These are phyloP conservation scores for Netelia fuscicornis DNA, from an alignment of 2,888 invertebrate species.

Conservation along the genomic window DNA sequence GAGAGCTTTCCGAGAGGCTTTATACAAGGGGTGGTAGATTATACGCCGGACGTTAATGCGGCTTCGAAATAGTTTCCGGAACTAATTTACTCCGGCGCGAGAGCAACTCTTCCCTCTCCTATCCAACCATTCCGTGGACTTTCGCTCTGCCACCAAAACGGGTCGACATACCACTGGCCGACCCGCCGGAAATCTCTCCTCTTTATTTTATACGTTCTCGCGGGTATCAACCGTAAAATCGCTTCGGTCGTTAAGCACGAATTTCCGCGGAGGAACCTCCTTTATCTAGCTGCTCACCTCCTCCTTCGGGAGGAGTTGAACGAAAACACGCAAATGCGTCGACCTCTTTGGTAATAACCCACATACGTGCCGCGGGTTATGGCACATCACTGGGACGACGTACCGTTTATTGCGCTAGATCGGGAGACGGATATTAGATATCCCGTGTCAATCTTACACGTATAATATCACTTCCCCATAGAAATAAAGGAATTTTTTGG, in stretches of 20 bases:
- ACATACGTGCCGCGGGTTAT: background rate
- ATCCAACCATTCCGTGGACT: background rate
- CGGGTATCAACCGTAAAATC: conserved; percentile 71
- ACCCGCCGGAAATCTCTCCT: conserved; percentile 51
- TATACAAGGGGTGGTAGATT: conserved; percentile 68
- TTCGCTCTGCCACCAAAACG: background rate
- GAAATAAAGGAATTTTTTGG: too few relatives aligned
- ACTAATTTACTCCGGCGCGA: conserved; percentile 76
- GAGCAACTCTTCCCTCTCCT: conserved; percentile 19
- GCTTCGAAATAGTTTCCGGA: conserved; percentile 79
- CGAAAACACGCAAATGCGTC: background rate
- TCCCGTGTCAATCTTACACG: background rate
- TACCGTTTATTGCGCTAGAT: background rate
- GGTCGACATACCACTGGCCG: background rate
- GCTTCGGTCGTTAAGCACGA: conserved; percentile 71
- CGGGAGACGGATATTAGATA: background rate
- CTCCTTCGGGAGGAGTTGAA: background rate
- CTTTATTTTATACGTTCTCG: conserved; percentile 70
- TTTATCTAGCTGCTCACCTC: background rate
- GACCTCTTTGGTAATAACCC: background rate
- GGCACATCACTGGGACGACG: background rate
- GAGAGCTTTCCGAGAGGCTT: conserved; percentile 58
- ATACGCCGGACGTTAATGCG: conserved; percentile 75
- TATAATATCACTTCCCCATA: too few relatives aligned
- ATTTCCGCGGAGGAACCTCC: conserved; percentile 56